Evolutionary conservation across 1,140 invertebrate genomes (phyloP), one percentile per base, ranked within the genome.

Genomic region (Bombus confusus): DNA sequence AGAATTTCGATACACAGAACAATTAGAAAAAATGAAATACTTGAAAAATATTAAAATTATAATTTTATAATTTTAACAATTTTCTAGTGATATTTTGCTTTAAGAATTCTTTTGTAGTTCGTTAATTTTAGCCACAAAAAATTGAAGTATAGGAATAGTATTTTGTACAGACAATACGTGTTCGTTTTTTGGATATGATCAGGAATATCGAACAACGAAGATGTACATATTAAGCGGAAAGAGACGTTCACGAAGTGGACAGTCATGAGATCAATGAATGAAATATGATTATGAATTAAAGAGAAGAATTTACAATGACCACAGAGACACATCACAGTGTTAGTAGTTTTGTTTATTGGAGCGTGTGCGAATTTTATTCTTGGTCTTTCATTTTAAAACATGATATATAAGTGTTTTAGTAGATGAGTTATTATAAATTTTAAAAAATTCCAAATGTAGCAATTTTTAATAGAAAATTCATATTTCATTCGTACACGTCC

Each of bases 251-350:
- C 47, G 43, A 52, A 52, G 15, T 43, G 64, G 64, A 80, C 37
- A 73, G 57, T 73, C 22, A 59, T 34, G 66, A 41, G 25, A 59
- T 68, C 75, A 43, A 75, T 82, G 39, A 82, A 82, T n/a, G 52
- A 64, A 64, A 81, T 31, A 43, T 39, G 68, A 41, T 74, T 37
- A 31, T 31, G 25, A 43, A 64, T 4, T 22, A 22, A 34, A 64
- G 3, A 64, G 12, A 18, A 73, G 71, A 62, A 13, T 52, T 47
- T 43, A 72, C 43, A 39, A 18, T 28, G 31, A 34, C 47, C 47
- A 52, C 22, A 71, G 31, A n/a, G 25, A 62, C 25, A 47, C 39
- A 39, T 13, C 76, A 62, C 52, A 59, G 9, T 62, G 68, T 74
- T 74, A 43, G 31, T 43, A 31, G 39, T 47, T 66, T 62, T 64